Percentiles rank a stretch among this genome's conserved stretches.
Conservation (phyloP, 53 echinoderm and acorn worm species). For the Hippasteria phrygiana region DNA sequence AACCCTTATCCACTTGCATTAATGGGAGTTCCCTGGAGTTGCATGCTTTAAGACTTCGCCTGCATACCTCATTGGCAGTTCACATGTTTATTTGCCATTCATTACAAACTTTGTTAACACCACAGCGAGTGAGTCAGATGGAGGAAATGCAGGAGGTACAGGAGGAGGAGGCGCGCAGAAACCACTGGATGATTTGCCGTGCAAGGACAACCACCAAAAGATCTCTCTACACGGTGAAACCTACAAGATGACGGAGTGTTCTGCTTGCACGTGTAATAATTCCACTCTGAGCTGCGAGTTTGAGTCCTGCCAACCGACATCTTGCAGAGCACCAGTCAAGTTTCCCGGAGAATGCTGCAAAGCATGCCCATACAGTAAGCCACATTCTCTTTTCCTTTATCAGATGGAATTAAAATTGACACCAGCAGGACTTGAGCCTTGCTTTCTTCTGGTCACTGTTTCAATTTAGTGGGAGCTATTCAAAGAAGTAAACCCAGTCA, state of each 20-base stretch:
- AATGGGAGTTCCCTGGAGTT: too few species aligned
- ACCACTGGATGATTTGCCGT: conserved; percentile 48
- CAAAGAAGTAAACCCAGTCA: too few species aligned
- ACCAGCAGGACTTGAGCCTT: too few species aligned
- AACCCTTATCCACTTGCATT: too few species aligned
- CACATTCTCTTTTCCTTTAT: background rate
- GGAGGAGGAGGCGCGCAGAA: background rate
- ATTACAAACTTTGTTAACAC: too few species aligned
- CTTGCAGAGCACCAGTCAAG: conserved; percentile 71
- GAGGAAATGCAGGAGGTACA: too few species aligned
- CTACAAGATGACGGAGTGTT: conserved; percentile 81
- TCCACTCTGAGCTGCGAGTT: conserved; percentile 85
- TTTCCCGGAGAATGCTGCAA: conserved; percentile 85
- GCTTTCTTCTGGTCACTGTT: too few species aligned
- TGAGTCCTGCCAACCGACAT: conserved; percentile 70
- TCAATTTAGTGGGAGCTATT: too few species aligned
- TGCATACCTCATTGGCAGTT: too few species aligned
- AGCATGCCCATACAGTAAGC: conserved; percentile 89
- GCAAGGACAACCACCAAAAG: conserved; percentile 67
- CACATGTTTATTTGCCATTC: too few species aligned
- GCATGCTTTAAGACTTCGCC: too few species aligned
- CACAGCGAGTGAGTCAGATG: too few species aligned
- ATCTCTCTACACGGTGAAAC: conserved; percentile 59
- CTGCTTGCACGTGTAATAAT: conserved; percentile 79
- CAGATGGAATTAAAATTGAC: background rate